phyloP scores from a whole-genome alignment of 2,797 vertebrate genomes.

The Tragopan temminckii region DNA sequence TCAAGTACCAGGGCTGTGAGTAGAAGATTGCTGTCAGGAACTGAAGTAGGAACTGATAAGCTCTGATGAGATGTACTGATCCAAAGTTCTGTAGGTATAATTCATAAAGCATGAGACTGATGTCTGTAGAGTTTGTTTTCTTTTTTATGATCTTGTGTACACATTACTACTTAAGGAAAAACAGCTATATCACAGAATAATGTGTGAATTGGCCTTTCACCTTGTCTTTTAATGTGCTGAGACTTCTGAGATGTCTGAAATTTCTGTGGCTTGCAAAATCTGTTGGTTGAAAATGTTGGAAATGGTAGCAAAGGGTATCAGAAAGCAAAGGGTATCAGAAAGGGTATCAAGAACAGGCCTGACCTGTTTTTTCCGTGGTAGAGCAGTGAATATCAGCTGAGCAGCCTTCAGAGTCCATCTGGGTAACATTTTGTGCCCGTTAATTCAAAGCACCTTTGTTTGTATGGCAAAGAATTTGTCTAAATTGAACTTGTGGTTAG shows the following conservation, averaged over 20 bases:
- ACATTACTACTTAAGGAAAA: not conserved
- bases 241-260: not conserved
- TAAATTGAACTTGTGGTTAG: not conserved
- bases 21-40: not conserved
- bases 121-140: not conserved
- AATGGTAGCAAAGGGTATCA: not conserved
- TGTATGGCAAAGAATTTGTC: not conserved
- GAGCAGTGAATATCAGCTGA: not conserved
- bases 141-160: not conserved
- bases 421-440: not conserved
- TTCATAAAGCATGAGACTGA: not conserved
- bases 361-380: not conserved
- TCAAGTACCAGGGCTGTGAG: not conserved
- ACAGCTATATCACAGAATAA: fast-evolving
- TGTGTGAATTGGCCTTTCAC: not conserved
- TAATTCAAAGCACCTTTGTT: not conserved
- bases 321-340: not conserved
- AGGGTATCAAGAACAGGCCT: not conserved
- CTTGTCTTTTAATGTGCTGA: not conserved
- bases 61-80: not conserved
- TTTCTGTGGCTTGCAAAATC: not conserved
- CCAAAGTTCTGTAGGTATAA: not conserved
- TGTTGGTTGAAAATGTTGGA: not conserved
- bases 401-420: not conserved
- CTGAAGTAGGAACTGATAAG: not conserved